A percentile compares a stretch with the other conserved stretches of the same genome.
These are phyloP conservation scores for Argyrosomus japonicus DNA, from an alignment of 2,113 vertebrate genomes.

Conservation along the genomic window DNA sequence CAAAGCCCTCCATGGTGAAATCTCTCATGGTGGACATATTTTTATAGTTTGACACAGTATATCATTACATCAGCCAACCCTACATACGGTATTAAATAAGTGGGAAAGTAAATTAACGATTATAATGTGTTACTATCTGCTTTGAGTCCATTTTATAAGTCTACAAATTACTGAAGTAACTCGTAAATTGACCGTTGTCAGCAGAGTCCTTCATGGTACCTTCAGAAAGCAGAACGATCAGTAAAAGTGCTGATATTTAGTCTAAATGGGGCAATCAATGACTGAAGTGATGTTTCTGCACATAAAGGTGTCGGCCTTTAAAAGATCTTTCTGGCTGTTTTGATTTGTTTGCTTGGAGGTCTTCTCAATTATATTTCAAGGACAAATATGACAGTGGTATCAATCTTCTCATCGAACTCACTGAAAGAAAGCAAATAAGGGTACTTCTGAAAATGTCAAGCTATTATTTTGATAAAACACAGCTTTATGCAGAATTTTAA, in stretches of 20 bases:
- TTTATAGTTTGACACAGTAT: neutral
- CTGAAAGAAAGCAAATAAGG: neutral
- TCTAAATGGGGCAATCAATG: conserved; percentile 42
- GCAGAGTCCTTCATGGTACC: conserved; percentile 23
- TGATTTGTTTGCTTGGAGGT: neutral
- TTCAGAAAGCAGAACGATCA: conserved; percentile 27
- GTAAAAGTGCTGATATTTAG: conserved; percentile 45
- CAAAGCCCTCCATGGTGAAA: neutral
- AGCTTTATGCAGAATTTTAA: neutral
- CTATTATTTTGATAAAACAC: neutral
- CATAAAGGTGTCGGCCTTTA: conserved; percentile 26
- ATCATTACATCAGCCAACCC: neutral
- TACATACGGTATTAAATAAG: neutral
- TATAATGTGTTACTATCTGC: neutral
- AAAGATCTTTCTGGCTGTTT: neutral
- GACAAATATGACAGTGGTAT: neutral
- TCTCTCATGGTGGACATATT: neutral
- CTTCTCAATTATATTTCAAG: neutral
- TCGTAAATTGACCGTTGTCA: conserved; percentile 11
- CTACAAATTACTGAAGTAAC: conserved; percentile 14
- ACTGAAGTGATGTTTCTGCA: conserved; percentile 36
- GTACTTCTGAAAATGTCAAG: conserved; percentile 15
- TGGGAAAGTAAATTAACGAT: neutral
- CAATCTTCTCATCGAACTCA: conserved; percentile 6
- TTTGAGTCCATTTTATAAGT: conserved; percentile 28